Base-by-base conservation (phyloP, 2,113 vertebrate species). In the Cyprichromis sp. region DNA sequence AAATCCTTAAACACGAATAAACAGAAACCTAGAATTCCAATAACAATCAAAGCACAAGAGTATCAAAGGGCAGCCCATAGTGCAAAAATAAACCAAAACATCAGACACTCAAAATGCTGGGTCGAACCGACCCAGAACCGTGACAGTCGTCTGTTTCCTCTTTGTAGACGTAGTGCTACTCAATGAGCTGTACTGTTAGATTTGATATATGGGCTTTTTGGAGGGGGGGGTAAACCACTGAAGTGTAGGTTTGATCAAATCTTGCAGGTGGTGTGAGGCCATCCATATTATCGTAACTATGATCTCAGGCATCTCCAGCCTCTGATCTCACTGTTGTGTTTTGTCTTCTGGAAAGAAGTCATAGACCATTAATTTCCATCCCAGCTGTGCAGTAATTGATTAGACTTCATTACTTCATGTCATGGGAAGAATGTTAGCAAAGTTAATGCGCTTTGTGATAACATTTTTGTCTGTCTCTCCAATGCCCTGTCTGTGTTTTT, bases 361-460 rank as follows among this genome's bases (percentile, higher is more conserved):
- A 57, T 21, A 57, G 50, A 89, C 19, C 40, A 63, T 88, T 57
- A 26, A 73, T 86, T 91, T 82, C 80, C 85, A 87, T 84, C 36
- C n/a, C 91, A 90, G 91, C 90, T 93, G 91, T 68, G 50, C 54
- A 76, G 66, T 81, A 93, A 94, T 92, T 91, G 92, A 91, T 91
- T 89, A 47, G 29, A 88, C 55, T 59, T 73, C 87, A 89, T 92
- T 84, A 90, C 89, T 88, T 90, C 84, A 59, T 85, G 88, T 92
- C 90, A 90, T 92, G 92, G 86, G 92, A 95, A 90, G 66, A 93
- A 93, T 92, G 87, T 88, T 93, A 92, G 90, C 88, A 86, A 86
- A 87, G 78, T 93, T 86, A 90, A 91, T 3, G 3, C 7, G 45
- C 81, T 90, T 86, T 91, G 80, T 73, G 61, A 86, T 89, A 90